phyloP scores from a whole-genome alignment of 2,797 vertebrate genomes.

The Sebastes kiyomatsui region DNA sequence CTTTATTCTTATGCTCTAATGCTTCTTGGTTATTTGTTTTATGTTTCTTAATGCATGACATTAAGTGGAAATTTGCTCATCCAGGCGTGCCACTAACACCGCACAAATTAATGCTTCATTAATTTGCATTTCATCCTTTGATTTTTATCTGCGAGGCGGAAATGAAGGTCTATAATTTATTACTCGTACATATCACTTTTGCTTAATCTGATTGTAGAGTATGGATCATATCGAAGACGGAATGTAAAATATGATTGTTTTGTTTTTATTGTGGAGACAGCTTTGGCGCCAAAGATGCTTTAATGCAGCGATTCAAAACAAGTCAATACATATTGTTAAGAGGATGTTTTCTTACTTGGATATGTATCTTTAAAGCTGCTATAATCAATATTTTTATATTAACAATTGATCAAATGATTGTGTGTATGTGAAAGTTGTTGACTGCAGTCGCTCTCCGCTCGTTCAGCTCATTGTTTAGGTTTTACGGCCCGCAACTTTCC shows the following conservation, averaged over 20 bases:
- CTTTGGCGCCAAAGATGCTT: background rate
- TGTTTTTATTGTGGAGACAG: background rate
- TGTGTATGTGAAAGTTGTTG: background rate
- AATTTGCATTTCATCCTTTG: slow-evolving; percentile 47
- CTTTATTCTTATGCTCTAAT: slow-evolving; percentile 46
- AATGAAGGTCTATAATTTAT: slow-evolving; percentile 20
- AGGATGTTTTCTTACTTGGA: background rate
- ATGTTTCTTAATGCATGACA: slow-evolving; percentile 47
- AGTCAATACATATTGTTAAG: background rate
- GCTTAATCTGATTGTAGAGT: slow-evolving; percentile 15
- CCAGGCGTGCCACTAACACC: background rate
- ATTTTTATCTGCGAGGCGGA: slow-evolving; percentile 30
- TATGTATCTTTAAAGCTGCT: background rate
- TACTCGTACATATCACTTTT: slow-evolving; percentile 6
- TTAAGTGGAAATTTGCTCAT: slow-evolving; percentile 38
- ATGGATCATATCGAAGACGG: background rate
- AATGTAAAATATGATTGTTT: background rate
- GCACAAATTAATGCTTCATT: slow-evolving; percentile 27
- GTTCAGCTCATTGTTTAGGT: background rate
- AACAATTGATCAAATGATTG: background rate
- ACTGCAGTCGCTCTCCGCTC: background rate
- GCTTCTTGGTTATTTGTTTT: slow-evolving; percentile 50
- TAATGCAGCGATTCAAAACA: background rate
- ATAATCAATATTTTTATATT: background rate
- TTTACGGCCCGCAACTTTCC: background rate